These are phyloP conservation scores for Trimorus sp. DNA, from an alignment of 2,888 invertebrate genomes.

Conservation along the genomic window DNA sequence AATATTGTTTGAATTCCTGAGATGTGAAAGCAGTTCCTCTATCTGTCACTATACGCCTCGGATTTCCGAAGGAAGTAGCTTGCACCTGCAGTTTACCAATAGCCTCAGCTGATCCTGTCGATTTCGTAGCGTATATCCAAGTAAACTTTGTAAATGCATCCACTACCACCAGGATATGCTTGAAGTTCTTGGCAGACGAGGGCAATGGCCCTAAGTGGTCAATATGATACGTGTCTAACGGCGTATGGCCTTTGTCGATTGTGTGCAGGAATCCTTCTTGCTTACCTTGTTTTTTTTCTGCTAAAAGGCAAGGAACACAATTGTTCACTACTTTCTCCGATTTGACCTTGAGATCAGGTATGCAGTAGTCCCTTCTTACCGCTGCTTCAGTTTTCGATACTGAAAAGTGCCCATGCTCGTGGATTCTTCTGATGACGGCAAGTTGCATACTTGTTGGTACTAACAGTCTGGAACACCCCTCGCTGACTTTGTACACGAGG, in stretches of 20 bases:
- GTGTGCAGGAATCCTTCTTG: conserved; percentile 1
- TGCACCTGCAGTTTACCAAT: background rate
- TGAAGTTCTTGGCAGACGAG: background rate
- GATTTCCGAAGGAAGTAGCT: conserved; percentile 1
- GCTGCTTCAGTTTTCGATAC: conserved; percentile 37
- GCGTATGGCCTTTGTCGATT: background rate
- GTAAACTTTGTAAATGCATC: conserved; percentile 7
- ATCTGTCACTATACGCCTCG: conserved; percentile 6
- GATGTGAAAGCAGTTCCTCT: conserved; percentile 11
- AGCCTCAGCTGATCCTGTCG: conserved; percentile 11
- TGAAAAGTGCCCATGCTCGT: conserved; percentile 13
- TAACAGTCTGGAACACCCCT: background rate
- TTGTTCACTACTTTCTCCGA: background rate
- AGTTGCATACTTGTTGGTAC: background rate
- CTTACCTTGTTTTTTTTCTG: background rate
- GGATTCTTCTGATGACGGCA: background rate
- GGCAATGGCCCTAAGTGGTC: conserved; percentile 2
- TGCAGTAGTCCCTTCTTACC: conserved; percentile 44
- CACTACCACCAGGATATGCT: background rate
- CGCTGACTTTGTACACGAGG: background rate
- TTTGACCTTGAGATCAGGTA: conserved; percentile 11
- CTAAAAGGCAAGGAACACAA: background rate
- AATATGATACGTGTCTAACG: conserved; percentile 1
- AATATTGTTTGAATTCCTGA: background rate
- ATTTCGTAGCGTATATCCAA: conserved; percentile 10